Percentiles rank a stretch among this genome's conserved stretches.
phyloP scores from a whole-genome alignment of 2,888 invertebrate species.

The Parnassius glacialis region DNA sequence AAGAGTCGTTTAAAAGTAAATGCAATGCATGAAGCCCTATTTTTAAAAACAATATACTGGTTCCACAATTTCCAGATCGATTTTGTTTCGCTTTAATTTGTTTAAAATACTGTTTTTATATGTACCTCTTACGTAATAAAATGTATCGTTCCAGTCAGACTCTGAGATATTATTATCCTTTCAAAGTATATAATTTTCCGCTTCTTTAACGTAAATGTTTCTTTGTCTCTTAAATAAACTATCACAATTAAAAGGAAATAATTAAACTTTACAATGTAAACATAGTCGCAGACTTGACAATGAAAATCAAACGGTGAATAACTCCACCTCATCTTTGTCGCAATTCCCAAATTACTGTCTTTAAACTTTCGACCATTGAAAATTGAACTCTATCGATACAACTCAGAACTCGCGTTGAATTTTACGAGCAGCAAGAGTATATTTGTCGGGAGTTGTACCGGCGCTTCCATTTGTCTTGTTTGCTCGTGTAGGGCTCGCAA shows the following conservation, averaged over 20 bases:
- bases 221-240: background rate
- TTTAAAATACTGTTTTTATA: no score
- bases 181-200: no score
- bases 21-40: no score
- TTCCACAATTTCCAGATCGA: no score
- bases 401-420: constrained; percentile 6
- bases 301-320: constrained; percentile 64
- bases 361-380: constrained; percentile 24
- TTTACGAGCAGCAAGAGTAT: background rate
- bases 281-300: constrained; percentile 51
- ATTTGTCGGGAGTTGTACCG: constrained; percentile 28
- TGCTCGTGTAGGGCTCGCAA: constrained; percentile 57
- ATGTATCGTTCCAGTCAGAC: no score
- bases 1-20: no score
- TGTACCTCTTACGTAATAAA: no score
- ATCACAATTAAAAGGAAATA: background rate
- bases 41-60: no score
- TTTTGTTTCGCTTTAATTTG: no score
- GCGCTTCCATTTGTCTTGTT: constrained; percentile 57
- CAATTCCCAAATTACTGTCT: constrained; percentile 36
- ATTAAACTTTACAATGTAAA: constrained; percentile 30
- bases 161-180: no score
- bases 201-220: background rate
- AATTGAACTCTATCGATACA: constrained; percentile 33
- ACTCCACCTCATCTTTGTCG: constrained; percentile 57